These are phyloP conservation scores for Mareca strepera DNA, from an alignment of 2,797 vertebrate genomes.

Conservation along the genomic window DNA sequence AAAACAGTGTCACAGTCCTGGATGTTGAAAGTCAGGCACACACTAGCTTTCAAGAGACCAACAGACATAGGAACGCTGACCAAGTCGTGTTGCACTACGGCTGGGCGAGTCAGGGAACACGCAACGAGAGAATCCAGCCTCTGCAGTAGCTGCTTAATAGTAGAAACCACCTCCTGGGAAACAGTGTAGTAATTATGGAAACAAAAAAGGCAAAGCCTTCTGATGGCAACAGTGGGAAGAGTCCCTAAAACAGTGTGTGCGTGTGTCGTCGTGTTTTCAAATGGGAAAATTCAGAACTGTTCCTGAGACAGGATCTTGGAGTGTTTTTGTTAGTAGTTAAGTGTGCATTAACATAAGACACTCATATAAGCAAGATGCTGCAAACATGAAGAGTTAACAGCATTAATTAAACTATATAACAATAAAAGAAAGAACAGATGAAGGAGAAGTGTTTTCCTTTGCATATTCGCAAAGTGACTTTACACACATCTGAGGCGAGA, in stretches of 20 bases:
- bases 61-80: background rate
- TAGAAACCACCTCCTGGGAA: background rate
- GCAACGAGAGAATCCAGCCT: rapidly evolving
- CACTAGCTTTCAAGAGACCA: background rate
- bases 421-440: background rate
- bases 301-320: background rate
- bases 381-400: background rate
- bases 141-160: background rate
- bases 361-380: background rate
- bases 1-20: background rate
- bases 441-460: background rate
- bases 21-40: background rate
- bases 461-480: background rate
- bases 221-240: background rate
- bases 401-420: background rate
- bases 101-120: background rate
- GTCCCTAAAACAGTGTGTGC: background rate
- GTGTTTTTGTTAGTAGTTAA: background rate
- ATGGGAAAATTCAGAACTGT: background rate
- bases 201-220: background rate
- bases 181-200: background rate
- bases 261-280: background rate
- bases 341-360: background rate
- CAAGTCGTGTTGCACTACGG: background rate
- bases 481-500: background rate